Base-by-base conservation (phyloP, 2,888 invertebrate genomes). In the Yponomeuta sedellus region DNA sequence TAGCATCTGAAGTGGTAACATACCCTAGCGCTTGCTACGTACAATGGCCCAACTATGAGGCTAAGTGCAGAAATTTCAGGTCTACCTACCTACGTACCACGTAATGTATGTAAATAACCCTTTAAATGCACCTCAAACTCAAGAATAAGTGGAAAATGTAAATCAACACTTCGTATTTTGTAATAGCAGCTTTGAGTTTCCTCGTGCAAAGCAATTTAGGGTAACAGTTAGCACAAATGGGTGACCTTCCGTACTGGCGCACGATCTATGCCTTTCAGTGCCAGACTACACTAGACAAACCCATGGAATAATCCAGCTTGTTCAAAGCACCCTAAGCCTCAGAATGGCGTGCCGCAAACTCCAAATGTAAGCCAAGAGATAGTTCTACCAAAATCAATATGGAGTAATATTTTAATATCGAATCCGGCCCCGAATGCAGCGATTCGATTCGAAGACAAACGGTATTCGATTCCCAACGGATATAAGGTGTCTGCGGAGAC, bases 401-500 rank as follows among this genome's bases (percentile, higher is more conserved):
- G 44, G 44, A 52, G 44, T 59, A 59, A 59, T 59, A 59, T 22
- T 59, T 59, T 25, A 59, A 59, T 20, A 59, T 59, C 22, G 20
- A 59, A 59, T 20, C 10, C 19, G 20, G 57, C 57, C 25, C 11
- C 59, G 25, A 22, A 22, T 25, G 25, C 61, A 61, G n/a, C 25
- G 28, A 25, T 28, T 22, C 25, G 28, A 25, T 16, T 22, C 61
- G 61, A 61, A 59, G 61, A 61, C 61, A 61, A 61, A 61, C 61
- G 61, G 61, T 11, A n/a, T 10, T 28, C 28, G 28, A 61, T 25
- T 28, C 61, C 61, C 65, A 66, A 19, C 56, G 66, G 67, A 64
- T 61, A 34, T n/a, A 63, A 62, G 66, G 67, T 62, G 67, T 67
- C 65, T 39, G 68, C 25, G 6, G 61, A 61, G 61, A 69, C 68